These are phyloP conservation scores for Spheniscus humboldti DNA, from an alignment of 2,797 vertebrate species.

Conservation along the genomic window DNA sequence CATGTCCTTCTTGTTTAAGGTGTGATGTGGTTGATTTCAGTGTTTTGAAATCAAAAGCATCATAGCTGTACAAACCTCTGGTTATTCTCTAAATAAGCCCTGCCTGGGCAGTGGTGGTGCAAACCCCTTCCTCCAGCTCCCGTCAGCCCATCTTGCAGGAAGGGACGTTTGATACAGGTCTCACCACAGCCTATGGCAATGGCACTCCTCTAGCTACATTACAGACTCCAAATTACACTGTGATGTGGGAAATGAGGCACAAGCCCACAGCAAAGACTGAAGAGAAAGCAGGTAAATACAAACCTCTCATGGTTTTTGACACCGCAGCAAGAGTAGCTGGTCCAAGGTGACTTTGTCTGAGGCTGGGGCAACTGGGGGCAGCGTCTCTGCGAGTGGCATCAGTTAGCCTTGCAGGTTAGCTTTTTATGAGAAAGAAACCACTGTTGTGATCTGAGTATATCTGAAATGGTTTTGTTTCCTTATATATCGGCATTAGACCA, in stretches of 20 bases:
- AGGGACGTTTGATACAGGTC: rapidly evolving
- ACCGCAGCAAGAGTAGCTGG: background rate
- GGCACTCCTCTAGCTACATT: background rate
- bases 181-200: background rate
- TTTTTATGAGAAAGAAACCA: background rate
- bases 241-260: background rate
- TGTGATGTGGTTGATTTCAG: background rate
- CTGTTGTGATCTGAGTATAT: background rate
- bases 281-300: background rate
- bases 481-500: rapidly evolving
- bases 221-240: background rate
- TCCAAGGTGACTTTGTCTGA: background rate
- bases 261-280: background rate
- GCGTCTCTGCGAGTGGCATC: too few species aligned
- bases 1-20: background rate
- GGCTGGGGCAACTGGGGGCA: background rate
- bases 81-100: background rate
- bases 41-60: background rate
- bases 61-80: background rate
- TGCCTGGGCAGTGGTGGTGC: background rate
- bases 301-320: background rate
- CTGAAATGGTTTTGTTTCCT: background rate
- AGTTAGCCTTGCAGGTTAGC: background rate
- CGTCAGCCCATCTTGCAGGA: background rate
- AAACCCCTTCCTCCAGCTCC: background rate